Evolutionary conservation across 2,797 vertebrate species (phyloP).

Genomic region (Cyprinella venusta): DNA sequence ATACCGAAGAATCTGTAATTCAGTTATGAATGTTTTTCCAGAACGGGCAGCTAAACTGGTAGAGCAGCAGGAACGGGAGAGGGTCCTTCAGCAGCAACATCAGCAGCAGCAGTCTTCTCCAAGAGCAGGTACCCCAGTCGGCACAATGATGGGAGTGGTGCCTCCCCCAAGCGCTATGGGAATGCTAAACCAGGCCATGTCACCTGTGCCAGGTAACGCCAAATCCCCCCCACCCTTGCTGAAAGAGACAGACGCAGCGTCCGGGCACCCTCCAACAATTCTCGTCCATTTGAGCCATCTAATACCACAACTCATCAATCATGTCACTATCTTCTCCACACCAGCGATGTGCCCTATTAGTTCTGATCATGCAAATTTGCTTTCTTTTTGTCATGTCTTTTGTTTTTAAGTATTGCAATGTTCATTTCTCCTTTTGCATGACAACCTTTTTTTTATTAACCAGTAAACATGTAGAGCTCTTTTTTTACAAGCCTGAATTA

Average conservation of each 20-base stretch:
- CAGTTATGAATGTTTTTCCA: slow-evolving; percentile 71
- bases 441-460: slow-evolving; percentile 58
- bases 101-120: slow-evolving; percentile 96
- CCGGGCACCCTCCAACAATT: slow-evolving; percentile 65
- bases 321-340: not conserved
- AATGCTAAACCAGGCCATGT: slow-evolving; percentile 99
- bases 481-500: slow-evolving; percentile 3
- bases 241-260: slow-evolving; percentile 73
- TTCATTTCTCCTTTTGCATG: slow-evolving; percentile 68
- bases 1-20: not conserved
- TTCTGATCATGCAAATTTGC: slow-evolving; percentile 14
- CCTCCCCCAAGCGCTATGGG: slow-evolving; percentile 98
- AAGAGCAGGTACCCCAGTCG: slow-evolving; percentile 98
- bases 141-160: slow-evolving; percentile 97
- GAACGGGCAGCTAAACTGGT: slow-evolving; percentile 99
- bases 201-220: slow-evolving; percentile 95
- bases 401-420: slow-evolving; percentile 23
- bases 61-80: slow-evolving; percentile 97
- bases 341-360: slow-evolving; percentile 16
- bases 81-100: slow-evolving; percentile 87
- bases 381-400: not conserved
- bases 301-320: slow-evolving; percentile 31
- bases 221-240: slow-evolving; percentile 71
- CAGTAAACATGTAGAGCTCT: slow-evolving; percentile 14
- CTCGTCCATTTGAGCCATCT: slow-evolving; percentile 36